Evolutionary conservation across 37 sponge, comb jelly and placozoan species (phyloP), one percentile per base, ranked within the genome.

Genomic region (Cladorhizidae sp.): DNA sequence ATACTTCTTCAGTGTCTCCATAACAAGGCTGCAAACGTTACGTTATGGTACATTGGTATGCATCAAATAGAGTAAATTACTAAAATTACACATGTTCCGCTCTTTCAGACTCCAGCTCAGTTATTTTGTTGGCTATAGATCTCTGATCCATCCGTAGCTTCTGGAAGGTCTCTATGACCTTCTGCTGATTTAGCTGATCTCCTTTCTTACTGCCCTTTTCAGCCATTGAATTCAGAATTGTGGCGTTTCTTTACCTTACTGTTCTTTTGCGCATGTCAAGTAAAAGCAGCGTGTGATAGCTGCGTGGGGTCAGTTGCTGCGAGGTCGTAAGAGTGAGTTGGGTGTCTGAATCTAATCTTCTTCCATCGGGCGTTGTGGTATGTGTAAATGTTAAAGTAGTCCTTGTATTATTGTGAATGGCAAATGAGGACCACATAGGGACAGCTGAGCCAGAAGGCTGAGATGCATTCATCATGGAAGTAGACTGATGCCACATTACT

Each of bases 101-200:
- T 79, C 78, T 83, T 11, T 98, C 98, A 9, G 63, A 40, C 43
- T 98, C 94, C n/a, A 98, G 65, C 74, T 98, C 98, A 15, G 92
- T 40, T 61, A 98, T 88, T 75, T 98, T 98, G 45, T 41, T 72
- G 36, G 86, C 92, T 6, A 98, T 69, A 42, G 86, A 73, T 75
- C 93, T 56, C 80, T 98, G 98, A 65, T 98, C 98, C 50, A 63
- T 61, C 7, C 97, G 42, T 38, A 96, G 29, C 54, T 91, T 88
- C 77, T 96, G 93, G 65, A 96, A 96, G 57, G 80, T 87, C 2
- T 64, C 71, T 3, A 90, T 40, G 23, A 89, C 78, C 54, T 88
- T 75, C 61, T 93, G 89, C 57, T 79, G 74, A 68, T 21, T 85
- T 41, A 57, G 61, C 11, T 41, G 21, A 9, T 88, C 78, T 2